phyloP scores from a whole-genome alignment of 2,797 vertebrate genomes.

The Ctenochaetus hawaiiensis region DNA sequence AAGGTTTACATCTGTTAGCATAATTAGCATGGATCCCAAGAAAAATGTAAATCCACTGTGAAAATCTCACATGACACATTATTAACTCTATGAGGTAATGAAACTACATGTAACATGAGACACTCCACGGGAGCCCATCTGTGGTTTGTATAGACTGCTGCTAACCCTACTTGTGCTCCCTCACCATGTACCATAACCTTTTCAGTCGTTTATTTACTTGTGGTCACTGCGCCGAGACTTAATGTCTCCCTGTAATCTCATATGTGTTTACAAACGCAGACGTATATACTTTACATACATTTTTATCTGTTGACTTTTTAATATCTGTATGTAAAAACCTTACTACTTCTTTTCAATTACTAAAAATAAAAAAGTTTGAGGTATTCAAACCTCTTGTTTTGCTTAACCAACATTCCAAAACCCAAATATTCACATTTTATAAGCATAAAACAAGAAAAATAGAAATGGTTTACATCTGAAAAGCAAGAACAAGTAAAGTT shows the following conservation, averaged over 20 bases:
- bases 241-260: background rate
- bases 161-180: background rate
- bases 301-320: background rate
- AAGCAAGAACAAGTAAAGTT: background rate
- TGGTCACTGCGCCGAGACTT: background rate
- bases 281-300: background rate
- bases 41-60: background rate
- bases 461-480: background rate
- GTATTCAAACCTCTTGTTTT: background rate
- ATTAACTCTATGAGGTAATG: background rate
- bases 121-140: background rate
- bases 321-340: background rate
- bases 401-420: background rate
- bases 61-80: background rate
- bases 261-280: background rate
- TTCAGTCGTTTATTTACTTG: background rate
- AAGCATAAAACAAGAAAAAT: background rate
- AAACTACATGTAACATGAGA: constrained; percentile 30
- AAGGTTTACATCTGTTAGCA: background rate
- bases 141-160: background rate
- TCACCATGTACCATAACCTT: background rate
- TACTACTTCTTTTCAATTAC: background rate
- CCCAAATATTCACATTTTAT: background rate
- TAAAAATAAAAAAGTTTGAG: background rate
- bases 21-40: background rate